Evolutionary conservation across 2,797 vertebrate genomes (phyloP).

Genomic region (Lates japonicus): DNA sequence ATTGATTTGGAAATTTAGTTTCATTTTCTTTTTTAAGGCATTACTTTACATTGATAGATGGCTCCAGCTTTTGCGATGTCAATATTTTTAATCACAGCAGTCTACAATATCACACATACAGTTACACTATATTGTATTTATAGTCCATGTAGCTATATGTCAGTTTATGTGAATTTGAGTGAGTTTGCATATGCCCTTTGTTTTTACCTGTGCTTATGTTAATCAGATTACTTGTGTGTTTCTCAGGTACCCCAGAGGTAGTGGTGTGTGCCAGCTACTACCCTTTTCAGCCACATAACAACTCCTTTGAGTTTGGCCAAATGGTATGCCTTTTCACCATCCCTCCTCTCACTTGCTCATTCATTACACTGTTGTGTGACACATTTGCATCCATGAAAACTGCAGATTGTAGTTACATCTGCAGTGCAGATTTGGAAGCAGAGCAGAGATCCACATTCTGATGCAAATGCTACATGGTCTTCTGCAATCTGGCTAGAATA

Average conservation of each 20-base stretch:
- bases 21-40: neutral
- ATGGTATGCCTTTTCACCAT: constrained; percentile 85
- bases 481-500: neutral
- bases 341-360: neutral
- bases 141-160: neutral
- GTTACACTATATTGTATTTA: neutral
- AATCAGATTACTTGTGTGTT: constrained; percentile 22
- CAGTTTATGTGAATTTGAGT: neutral
- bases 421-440: constrained; percentile 14
- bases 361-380: neutral
- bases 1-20: neutral
- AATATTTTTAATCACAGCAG: neutral
- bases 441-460: constrained; percentile 12
- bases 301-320: constrained; percentile 81
- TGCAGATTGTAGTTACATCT: neutral
- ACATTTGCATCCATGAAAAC: constrained; percentile 20
- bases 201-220: constrained; percentile 12
- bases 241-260: constrained; percentile 77
- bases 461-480: constrained; percentile 6
- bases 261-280: constrained; percentile 88
- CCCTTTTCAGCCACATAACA: constrained; percentile 85
- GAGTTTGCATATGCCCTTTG: neutral
- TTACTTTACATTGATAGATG: neutral
- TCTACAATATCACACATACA: neutral
- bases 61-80: neutral